Percentiles rank a stretch among this genome's conserved stretches.
Conservation (phyloP, 2,888 invertebrate species). For the Trachelus troglodyta region DNA sequence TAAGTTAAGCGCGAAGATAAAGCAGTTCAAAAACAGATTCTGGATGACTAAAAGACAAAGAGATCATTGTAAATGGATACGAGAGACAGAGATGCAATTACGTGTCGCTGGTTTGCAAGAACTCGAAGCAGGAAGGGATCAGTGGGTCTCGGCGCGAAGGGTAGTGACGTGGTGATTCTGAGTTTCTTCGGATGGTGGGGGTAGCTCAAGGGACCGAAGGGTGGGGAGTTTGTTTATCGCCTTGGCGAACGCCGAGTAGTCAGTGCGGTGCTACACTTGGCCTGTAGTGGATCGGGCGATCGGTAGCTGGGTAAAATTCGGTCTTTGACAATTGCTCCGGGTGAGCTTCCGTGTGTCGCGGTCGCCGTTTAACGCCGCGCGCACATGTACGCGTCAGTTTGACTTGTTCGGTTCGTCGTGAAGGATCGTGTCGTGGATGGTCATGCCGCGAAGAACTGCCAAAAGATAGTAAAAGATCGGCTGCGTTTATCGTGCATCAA, state of each 20-base stretch:
- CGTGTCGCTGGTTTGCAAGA: background rate
- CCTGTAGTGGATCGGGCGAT: conserved; percentile 45
- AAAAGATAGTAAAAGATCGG: conserved; percentile 11
- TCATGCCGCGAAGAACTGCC: conserved; percentile 18
- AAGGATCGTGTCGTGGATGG: background rate
- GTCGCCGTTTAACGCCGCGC: conserved; percentile 3
- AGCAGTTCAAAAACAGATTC: background rate
- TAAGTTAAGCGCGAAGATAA: background rate
- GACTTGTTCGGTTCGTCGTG: conserved; percentile 2
- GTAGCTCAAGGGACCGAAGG: conserved; percentile 43
- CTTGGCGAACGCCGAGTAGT: conserved; percentile 53
- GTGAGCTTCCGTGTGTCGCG: conserved; percentile 14
- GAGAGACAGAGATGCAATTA: background rate
- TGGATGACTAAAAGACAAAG: background rate
- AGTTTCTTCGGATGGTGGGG: conserved; percentile 15
- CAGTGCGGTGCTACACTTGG: conserved; percentile 60
- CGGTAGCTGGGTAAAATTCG: conserved; percentile 36
- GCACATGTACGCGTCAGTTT: conserved; percentile 17
- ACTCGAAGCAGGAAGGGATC: background rate
- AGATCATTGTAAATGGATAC: background rate
- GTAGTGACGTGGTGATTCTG: conserved; percentile 15
- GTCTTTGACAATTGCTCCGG: conserved; percentile 15
- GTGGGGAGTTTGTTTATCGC: conserved; percentile 64
- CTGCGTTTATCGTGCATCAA: background rate
- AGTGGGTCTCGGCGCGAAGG: conserved; percentile 8